Evolutionary conservation across 2,113 vertebrate genomes (phyloP).

Genomic region (Tetrax tetrax): DNA sequence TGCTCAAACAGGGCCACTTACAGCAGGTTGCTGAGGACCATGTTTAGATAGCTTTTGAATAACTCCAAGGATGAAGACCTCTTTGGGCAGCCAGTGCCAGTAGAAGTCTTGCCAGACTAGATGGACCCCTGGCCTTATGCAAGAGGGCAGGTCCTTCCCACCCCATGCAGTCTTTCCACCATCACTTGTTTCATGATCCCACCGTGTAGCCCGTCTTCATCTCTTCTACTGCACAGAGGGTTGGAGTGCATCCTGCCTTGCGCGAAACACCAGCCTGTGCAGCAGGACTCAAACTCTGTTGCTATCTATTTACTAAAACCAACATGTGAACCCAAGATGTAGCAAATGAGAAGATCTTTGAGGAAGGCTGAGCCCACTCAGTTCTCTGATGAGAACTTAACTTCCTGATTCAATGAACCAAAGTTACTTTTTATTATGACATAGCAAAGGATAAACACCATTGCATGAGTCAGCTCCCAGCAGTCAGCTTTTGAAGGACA

Average conservation of each 20-base stretch:
- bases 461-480: background rate
- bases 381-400: background rate
- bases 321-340: rapidly evolving
- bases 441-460: conserved; percentile 2
- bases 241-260: background rate
- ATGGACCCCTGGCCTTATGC: background rate
- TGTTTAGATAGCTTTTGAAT: background rate
- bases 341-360: background rate
- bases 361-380: background rate
- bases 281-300: background rate
- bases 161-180: background rate
- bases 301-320: background rate
- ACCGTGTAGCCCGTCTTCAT: background rate
- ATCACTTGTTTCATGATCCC: rapidly evolving
- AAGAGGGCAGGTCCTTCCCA: background rate
- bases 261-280: background rate
- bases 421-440: conserved; percentile 11
- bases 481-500: conserved; percentile 26
- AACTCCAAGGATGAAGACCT: background rate
- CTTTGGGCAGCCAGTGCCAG: background rate
- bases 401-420: background rate
- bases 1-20: background rate
- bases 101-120: background rate
- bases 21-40: background rate
- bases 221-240: background rate